These are phyloP conservation scores for Ostrea edulis DNA, from an alignment of 1,140 invertebrate genomes.

Conservation along the genomic window DNA sequence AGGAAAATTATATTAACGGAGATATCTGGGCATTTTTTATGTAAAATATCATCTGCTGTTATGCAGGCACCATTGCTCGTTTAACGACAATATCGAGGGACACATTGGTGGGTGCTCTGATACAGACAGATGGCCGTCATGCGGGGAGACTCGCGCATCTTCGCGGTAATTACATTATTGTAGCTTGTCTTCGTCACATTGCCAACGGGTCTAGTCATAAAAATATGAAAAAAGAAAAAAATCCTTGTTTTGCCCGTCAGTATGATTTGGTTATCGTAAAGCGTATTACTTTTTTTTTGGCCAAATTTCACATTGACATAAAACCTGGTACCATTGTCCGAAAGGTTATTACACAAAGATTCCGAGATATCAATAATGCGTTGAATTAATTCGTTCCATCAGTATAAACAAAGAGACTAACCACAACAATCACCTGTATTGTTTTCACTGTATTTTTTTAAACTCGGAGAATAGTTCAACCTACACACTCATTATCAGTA, in stretches of 20 bases:
- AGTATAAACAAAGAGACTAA: too few relatives aligned
- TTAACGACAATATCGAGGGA: neutral
- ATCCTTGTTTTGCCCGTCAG: neutral
- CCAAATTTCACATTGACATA: neutral
- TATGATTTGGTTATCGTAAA: neutral
- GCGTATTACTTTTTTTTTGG: neutral
- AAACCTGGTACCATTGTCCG: neutral
- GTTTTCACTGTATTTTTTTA: too few relatives aligned
- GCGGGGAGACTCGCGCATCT: neutral
- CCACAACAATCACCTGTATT: too few relatives aligned
- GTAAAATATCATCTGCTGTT: neutral
- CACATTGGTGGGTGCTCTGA: neutral
- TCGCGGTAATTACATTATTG: slow-evolving; percentile 11
- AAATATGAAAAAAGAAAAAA: neutral
- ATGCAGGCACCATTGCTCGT: neutral
- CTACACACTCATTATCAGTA: too few relatives aligned
- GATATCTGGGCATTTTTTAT: neutral
- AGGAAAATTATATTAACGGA: slow-evolving; percentile 4
- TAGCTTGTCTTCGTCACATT: neutral
- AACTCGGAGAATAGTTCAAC: too few relatives aligned
- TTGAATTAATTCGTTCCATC: too few relatives aligned
- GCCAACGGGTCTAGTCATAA: slow-evolving; percentile 3
- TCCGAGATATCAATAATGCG: too few relatives aligned
- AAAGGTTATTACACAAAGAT: too few relatives aligned
- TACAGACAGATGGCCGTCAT: neutral